phyloP scores from a whole-genome alignment of 2,888 invertebrate species.

The Diplazon laetatorius region DNA sequence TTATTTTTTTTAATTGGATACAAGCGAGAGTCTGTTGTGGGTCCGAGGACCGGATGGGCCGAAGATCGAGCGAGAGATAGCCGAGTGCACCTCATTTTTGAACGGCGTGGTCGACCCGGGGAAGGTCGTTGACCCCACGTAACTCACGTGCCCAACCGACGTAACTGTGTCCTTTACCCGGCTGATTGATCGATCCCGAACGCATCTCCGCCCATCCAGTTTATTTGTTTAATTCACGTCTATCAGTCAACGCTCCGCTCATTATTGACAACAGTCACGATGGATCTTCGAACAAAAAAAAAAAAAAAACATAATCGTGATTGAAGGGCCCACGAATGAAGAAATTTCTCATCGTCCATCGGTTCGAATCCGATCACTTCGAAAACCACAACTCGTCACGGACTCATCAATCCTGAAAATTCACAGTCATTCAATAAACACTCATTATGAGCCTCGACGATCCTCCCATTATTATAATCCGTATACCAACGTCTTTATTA shows the following conservation, averaged over 20 bases:
- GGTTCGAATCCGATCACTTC: background rate
- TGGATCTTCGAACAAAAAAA: background rate
- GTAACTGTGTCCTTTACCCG: conserved; percentile 45
- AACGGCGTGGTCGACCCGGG: conserved; percentile 56
- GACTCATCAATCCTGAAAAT: conserved; percentile 44
- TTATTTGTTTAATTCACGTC: conserved; percentile 57
- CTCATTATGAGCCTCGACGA: background rate
- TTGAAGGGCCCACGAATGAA: conserved; percentile 38
- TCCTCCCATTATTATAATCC: background rate
- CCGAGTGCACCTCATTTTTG: conserved; percentile 64
- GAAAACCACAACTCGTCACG: background rate
- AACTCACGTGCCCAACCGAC: conserved; percentile 35
- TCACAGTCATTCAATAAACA: conserved; percentile 31
- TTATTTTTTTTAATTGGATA: conserved; percentile 45
- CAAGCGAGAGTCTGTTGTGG: conserved; percentile 52
- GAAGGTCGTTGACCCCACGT: conserved; percentile 56
- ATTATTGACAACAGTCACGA: conserved; percentile 50
- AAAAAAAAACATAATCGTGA: too few species aligned
- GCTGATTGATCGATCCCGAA: conserved; percentile 61
- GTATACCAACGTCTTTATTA: background rate
- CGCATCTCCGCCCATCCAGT: conserved; percentile 38
- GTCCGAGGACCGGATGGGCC: conserved; percentile 61
- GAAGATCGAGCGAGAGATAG: conserved; percentile 64
- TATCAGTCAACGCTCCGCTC: conserved; percentile 47
- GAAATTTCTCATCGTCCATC: conserved; percentile 20